Evolutionary conservation across 2,888 invertebrate genomes (phyloP), one percentile per base, ranked within the genome.

Genomic region (Drosophila vallismaia): DNA sequence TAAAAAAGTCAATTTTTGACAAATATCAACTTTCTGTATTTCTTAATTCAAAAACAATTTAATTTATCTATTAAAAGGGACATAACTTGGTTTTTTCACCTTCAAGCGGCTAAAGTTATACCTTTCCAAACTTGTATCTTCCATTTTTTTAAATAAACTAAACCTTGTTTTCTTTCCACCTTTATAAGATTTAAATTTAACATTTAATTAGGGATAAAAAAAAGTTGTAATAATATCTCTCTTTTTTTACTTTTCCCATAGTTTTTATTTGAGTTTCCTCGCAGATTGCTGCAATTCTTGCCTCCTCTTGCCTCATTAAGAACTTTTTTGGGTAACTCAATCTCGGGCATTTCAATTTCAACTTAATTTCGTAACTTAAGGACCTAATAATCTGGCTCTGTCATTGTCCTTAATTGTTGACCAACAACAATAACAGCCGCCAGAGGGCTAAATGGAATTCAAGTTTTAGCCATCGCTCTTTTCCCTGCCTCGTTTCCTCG

Each of bases 331-430:
- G 29, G 28, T 33, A 66, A 66, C 46, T 56, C 56, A 75, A 68
- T 48, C 75, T 68, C 58, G 66, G 67, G 55, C 74, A 79, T 85
- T 79, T 85, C 85, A 79, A 81, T 85, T 66, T 77, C 81, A 84
- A 84, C 66, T 86, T 84, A 83, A 84, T 81, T 84, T 84, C 51
- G 48, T 76, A 86, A 80, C 87, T 81, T 78, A 71, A 71, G 85
- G 74, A 71, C 71, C 87, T 80, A 86, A 81, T 81, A 86, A 81
- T 81, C 85, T 85, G 70, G 50, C 71, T 53, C 82, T 85, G 85
- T 82, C 79, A 74, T 85, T 79, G 86, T 66, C 79, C 86, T 76
- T 84, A 81, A 81, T 86, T 84, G 81, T 86, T 82, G 79, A 70
- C 86, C 79, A 77, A 50, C 74, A 76, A 67, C 79, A 71, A 71